Evolutionary conservation across 2,113 vertebrate genomes (phyloP).

Genomic region (Malurus melanocephalus): DNA sequence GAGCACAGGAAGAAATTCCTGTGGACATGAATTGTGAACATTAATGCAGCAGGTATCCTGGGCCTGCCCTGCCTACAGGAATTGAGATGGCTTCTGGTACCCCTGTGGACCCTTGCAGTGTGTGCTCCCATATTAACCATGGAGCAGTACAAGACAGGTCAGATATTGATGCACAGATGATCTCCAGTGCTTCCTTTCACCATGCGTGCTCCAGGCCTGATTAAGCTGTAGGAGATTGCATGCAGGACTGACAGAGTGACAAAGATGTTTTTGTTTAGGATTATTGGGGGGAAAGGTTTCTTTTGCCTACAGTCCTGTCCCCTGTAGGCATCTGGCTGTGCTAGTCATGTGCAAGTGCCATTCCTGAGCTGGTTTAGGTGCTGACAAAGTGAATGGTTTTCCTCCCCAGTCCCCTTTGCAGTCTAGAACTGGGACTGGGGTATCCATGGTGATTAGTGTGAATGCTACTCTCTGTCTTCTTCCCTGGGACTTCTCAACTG

Average conservation of each 20-base stretch:
- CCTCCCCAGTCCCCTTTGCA: background rate
- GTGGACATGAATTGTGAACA: rapidly evolving
- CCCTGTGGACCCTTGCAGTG: rapidly evolving
- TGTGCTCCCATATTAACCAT: background rate
- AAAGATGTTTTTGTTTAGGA: background rate
- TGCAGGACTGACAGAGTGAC: background rate
- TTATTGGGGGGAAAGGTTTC: background rate
- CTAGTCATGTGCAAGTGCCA: background rate
- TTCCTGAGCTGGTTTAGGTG: background rate
- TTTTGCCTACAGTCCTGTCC: background rate
- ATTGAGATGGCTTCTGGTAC: background rate
- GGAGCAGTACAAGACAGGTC: background rate
- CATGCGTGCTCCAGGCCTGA: background rate
- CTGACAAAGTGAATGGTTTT: background rate
- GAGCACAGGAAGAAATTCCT: background rate
- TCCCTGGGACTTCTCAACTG: background rate
- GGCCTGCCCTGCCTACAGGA: background rate
- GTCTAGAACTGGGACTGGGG: background rate
- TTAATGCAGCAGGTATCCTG: background rate
- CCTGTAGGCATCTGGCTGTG: background rate
- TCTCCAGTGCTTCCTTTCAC: background rate
- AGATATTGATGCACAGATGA: background rate
- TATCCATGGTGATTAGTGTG: rapidly evolving
- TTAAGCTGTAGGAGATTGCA: background rate
- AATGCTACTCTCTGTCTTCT: background rate